Evolutionary conservation across 2,797 vertebrate genomes (phyloP).

Genomic region (Cryptoblepharus egeriae): DNA sequence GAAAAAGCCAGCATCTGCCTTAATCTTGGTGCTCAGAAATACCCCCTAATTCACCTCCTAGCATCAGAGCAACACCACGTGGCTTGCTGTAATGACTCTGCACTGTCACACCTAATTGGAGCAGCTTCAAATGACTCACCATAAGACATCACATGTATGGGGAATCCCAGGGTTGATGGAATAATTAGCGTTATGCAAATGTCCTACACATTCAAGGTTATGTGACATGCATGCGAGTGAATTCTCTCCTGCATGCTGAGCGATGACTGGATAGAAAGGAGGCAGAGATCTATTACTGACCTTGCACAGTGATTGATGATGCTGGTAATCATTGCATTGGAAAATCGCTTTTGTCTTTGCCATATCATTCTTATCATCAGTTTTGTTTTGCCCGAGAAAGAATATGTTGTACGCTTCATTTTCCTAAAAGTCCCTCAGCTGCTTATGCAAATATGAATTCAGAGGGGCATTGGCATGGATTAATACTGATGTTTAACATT

Average conservation of each 20-base stretch:
- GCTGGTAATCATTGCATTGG: conserved; percentile 37
- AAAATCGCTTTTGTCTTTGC: conserved; percentile 55
- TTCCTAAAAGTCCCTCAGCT: conserved; percentile 10
- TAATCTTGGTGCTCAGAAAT: conserved; percentile 44
- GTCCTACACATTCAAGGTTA: conserved; percentile 57
- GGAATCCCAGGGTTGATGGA: conserved; percentile 65
- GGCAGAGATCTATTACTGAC: conserved; percentile 58
- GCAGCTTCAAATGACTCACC: conserved; percentile 50
- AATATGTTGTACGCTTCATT: neutral
- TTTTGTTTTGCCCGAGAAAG: conserved; percentile 23
- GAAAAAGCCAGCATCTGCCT: conserved; percentile 37
- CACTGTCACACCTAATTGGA: conserved; percentile 37
- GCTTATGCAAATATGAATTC: neutral
- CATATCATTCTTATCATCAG: conserved; percentile 27
- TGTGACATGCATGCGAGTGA: conserved; percentile 38
- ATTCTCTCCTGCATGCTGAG: conserved; percentile 54
- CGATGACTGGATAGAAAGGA: conserved; percentile 40
- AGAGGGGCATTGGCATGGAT: conserved; percentile 14
- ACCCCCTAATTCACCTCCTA: conserved; percentile 48
- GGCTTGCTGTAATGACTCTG: neutral
- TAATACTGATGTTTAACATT: neutral
- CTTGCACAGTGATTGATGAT: conserved; percentile 46
- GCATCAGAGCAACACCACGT: conserved; percentile 28
- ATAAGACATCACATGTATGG: conserved; percentile 59
- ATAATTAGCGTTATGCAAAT: conserved; percentile 57